Base-by-base conservation (phyloP, 2,797 vertebrate species). In the Sebastes kiyomatsui region DNA sequence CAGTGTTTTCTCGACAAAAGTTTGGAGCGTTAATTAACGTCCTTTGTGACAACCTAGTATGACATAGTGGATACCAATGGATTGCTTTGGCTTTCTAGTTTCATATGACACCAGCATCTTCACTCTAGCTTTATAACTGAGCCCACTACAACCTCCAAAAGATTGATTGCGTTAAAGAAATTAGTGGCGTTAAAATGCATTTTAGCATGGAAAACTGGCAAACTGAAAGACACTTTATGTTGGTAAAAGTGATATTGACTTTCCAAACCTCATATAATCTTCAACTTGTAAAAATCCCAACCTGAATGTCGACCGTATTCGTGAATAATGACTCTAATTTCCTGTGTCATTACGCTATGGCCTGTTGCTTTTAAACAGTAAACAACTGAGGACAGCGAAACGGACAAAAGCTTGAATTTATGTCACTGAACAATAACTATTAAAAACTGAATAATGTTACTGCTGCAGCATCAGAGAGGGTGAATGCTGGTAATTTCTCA, bases 401-500 rank as follows among this genome's bases (percentile, higher is more conserved):
- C 0, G 58, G 66, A 88, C 78, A 86, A 78, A 82, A 85, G 74
- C 46, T 16, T 28, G 55, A 80, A 77, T 88, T 86, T 70, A 84
- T 88, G 79, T 84, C 67, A 55, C 25, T 10, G 79, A 87, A 83
- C 83, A 81, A 85, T 75, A 73, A 67, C 52, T 8, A 83, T 87
- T 85, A 86, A 87, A 88, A 90, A 54, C 18, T 54, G 75, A 84
- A 82, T 71, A 89, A 66, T 79, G 70, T 81, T 59, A n/a, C 58
- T 20, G 65, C 65, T 75, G 75, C 72, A 27, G 74, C 81, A 65
- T 74, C 72, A 62, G 28, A 79, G 60, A 27, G 52, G 54, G 56
- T 46, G 82, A 83, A 93, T 55, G 67, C 79, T 77, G 55, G 75
- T 91, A 76, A 91, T 94, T 94, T 90, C 23, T 89, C 79, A 85